A percentile compares a stretch with the other conserved stretches of the same genome.
Conservation (phyloP, 2,113 vertebrate species). For the Athene cunicularia region DNA sequence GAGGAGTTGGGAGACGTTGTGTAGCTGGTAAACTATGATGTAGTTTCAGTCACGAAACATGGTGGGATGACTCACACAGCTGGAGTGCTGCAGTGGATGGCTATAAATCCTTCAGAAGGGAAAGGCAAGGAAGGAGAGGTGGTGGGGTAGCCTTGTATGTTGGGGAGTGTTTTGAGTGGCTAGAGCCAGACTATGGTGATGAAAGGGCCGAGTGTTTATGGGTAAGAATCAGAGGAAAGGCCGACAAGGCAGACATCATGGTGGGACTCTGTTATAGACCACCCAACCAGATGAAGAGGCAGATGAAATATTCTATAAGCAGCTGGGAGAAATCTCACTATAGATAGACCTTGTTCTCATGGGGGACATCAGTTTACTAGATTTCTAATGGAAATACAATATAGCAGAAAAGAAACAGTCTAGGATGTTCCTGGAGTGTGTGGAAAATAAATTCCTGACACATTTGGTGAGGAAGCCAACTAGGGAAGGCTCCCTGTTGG, state of each 20-base stretch:
- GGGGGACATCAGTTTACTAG: too few relatives aligned
- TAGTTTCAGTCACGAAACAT: not conserved
- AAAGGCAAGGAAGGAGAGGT: too few relatives aligned
- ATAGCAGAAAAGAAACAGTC: too few relatives aligned
- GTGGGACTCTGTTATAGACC: not conserved
- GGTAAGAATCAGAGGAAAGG: not conserved
- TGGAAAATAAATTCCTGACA: too few relatives aligned
- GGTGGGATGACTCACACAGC: not conserved
- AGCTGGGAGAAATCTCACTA: not conserved
- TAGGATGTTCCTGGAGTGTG: too few relatives aligned
- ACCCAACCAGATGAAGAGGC: not conserved
- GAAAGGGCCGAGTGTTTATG: not conserved
- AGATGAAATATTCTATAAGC: not conserved
- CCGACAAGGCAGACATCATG: not conserved
- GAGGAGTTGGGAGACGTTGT: not conserved
- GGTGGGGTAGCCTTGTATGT: too few relatives aligned
- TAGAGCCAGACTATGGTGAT: not conserved
- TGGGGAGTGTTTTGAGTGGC: not conserved
- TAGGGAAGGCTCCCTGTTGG: too few relatives aligned
- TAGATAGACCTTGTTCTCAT: not conserved
- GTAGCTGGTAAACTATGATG: not conserved
- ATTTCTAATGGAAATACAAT: too few relatives aligned
- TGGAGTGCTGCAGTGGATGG: not conserved
- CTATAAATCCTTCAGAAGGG: not conserved
- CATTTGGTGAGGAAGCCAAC: too few relatives aligned